Base-by-base conservation (phyloP, 2,888 invertebrate genomes). In the Chromoteleia sp. region DNA sequence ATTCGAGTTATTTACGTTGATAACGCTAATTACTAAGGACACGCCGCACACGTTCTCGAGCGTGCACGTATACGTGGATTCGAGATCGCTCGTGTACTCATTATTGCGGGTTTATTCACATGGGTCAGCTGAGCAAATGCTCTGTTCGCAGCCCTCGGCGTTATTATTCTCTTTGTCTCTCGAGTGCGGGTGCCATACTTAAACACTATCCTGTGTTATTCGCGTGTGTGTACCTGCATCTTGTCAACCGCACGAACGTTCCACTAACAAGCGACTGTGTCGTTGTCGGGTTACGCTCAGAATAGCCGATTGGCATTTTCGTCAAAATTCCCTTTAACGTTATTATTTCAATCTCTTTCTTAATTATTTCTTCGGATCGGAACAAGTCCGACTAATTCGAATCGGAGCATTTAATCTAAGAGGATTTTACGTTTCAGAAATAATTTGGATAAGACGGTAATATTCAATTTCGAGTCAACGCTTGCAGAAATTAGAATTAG, bases 151-250 rank as follows among this genome's bases (percentile, higher is more conserved):
- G 77, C 65, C 77, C 65, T 70, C 68, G 48, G 70, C 65, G 56
- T 65, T 71, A 71, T 78, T 78, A 71, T 71, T 71, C 78, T 78
- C 78, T 78, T 78, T 71, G 71, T 71, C 52, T 61, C 56, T 65
- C 39, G 78, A 78, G 78, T 71, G 71, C 71, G 77, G 71, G 70
- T 63, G 65, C 77, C 58, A 71, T 43, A 78, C 78, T 78, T 52
- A 52, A 71, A 65, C 71, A 65, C 65, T 39, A 50, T 63, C 65
- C 78, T 41, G 48, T 21, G 67, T 59, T 54, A 43, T 33, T 63
- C 50, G 29, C 63, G 63, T 77, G 30, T 76, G 65, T 76, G 43
- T 76, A 79, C 73, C 79, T 79, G 79, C 59, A 79, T 79, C 79
- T 79, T 73, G 79, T 79, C 79, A 79, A 73, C 59, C 50, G 41